Evolutionary conservation across 2,797 vertebrate species (phyloP), one percentile per base, ranked within the genome.

Genomic region (Syngnathus rostellatus): DNA sequence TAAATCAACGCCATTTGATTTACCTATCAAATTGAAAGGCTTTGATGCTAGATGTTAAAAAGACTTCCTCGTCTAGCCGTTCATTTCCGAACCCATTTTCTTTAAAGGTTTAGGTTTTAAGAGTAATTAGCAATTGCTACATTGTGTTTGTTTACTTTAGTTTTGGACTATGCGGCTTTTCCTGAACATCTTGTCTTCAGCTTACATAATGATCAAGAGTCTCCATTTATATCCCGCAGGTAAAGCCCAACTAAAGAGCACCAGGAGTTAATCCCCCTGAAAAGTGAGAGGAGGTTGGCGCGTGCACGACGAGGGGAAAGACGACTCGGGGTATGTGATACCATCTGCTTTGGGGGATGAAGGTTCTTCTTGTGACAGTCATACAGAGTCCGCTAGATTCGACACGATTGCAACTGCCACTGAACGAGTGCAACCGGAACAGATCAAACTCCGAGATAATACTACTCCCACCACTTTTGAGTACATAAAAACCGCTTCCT

Each of bases 181-280:
- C 78, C 37, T 67, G 86, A 81, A 86, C 84, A 89, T 85, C 79
- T 84, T 68, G 75, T 78, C 40, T 74, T 50, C 11, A 39, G 9
- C 72, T 89, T 89, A 83, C 31, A 63, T 78, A 86, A 90, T 67
- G 41, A 48, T 55, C 69, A 75, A 75, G 79, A 61, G 77, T 62
- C 75, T 83, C 82, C 84, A 78, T 83, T 87, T 88, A 87, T 82
- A 87, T 74, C 84, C 84, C 75, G 63, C 72, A 85, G 79, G 86
- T 87, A 83, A 86, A 74, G 77, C 85, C 84, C 59, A 79, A 77
- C 75, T 63, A 60, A 62, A 67, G 72, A 76, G 67, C 68, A 60
- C 64, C 53, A 54, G 67, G 67, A 59, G 81, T 75, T 89, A 87
- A 88, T 87, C 81, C 83, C 48, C 54, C 25, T 57, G 25, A 31